Evolutionary conservation across 1,140 invertebrate genomes (phyloP).

Genomic region (Campoletis sonorensis): DNA sequence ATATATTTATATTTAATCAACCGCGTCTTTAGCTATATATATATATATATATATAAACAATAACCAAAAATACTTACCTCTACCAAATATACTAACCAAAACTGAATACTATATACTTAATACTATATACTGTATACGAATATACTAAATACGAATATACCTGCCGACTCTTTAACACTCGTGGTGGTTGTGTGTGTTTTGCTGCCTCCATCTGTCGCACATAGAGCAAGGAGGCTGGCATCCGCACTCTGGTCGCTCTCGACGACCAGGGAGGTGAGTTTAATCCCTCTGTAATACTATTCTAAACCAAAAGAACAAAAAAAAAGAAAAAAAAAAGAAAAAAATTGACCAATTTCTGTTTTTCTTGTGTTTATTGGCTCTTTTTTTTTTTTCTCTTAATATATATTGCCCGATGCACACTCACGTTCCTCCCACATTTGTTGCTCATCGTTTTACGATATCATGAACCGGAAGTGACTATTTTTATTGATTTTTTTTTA

Average conservation of each 20-base stretch:
- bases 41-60: constrained; percentile 30
- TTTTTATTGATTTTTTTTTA: background rate
- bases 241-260: constrained; percentile 98
- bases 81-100: constrained; percentile 58
- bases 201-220: constrained; percentile 84
- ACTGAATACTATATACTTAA: constrained; percentile 21
- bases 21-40: too few species aligned
- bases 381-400: constrained; percentile 42
- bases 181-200: constrained; percentile 79
- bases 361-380: constrained; percentile 30
- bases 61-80: constrained; percentile 52
- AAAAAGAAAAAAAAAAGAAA: background rate
- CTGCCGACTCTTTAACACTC: constrained; percentile 74
- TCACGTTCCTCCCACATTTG: constrained; percentile 23
- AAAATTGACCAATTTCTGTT: constrained; percentile 56
- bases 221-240: constrained; percentile 99
- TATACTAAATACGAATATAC: constrained; percentile 62
- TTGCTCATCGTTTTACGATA: constrained; percentile 21
- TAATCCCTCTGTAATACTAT: constrained; percentile 69
- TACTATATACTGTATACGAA: constrained; percentile 53
- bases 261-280: constrained; percentile 99
- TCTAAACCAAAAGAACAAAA: constrained; percentile 1
- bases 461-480: background rate
- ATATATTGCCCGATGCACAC: constrained; percentile 36
- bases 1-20: too few species aligned